A percentile compares a stretch with the other conserved stretches of the same genome.
These are phyloP conservation scores for Archilochus colubris DNA, from an alignment of 2,113 vertebrate species.

Conservation along the genomic window DNA sequence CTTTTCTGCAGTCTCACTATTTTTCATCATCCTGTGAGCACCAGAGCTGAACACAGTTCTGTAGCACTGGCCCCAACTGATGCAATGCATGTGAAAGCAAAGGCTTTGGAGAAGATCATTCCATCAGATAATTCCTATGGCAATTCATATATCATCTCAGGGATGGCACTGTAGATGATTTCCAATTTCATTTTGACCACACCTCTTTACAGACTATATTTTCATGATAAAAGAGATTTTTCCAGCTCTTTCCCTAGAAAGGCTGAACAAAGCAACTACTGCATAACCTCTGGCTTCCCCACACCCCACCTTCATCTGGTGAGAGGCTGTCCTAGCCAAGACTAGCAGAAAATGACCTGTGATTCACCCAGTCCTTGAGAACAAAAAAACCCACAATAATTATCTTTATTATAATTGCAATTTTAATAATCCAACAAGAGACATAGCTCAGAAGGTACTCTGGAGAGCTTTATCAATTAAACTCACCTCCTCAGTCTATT, in stretches of 20 bases:
- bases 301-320: not conserved
- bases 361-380: not conserved
- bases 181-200: not conserved
- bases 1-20: not conserved
- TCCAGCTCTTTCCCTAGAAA: not conserved
- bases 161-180: not conserved
- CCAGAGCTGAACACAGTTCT: not conserved
- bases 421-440: slow-evolving; percentile 37
- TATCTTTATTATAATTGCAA: slow-evolving; percentile 34
- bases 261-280: not conserved
- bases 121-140: not conserved
- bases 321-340: not conserved
- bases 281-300: not conserved
- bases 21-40: not conserved
- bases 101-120: not conserved
- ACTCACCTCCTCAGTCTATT: not conserved
- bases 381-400: not conserved
- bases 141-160: not conserved
- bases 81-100: not conserved
- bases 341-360: not conserved
- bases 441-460: not conserved
- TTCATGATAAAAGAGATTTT: not conserved
- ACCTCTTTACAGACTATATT: not conserved
- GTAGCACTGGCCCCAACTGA: not conserved
- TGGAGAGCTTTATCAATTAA: slow-evolving; percentile 46